Evolutionary conservation across 2,888 invertebrate genomes (phyloP).

Genomic region (Drosophila setosimentum): DNA sequence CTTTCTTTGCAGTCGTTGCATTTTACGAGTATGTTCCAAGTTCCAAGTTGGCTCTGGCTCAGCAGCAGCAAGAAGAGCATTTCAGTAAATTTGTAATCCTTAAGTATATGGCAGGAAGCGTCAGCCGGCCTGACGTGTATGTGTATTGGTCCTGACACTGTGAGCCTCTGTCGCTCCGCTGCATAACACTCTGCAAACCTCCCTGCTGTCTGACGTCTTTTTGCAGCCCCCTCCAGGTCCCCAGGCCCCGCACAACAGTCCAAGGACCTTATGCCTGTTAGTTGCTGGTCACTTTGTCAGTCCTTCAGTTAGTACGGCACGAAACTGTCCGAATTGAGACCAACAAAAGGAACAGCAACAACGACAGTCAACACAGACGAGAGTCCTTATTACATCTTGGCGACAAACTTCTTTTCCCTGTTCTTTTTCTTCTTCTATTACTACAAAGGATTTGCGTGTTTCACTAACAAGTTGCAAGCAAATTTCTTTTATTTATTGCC

Average conservation of each 20-base stretch:
- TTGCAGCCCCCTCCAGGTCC: neutral
- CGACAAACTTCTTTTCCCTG: slow-evolving; percentile 67
- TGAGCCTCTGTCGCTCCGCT: slow-evolving; percentile 39
- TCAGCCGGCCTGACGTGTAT: slow-evolving; percentile 65
- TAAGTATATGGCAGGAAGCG: slow-evolving; percentile 80
- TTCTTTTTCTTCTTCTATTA: slow-evolving; percentile 28
- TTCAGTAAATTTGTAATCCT: slow-evolving; percentile 82
- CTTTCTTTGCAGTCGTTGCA: slow-evolving; percentile 73
- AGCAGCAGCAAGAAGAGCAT: slow-evolving; percentile 64
- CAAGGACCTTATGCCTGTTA: slow-evolving; percentile 27
- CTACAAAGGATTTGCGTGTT: slow-evolving; percentile 66
- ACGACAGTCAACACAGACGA: slow-evolving; percentile 41
- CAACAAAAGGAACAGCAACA: slow-evolving; percentile 24
- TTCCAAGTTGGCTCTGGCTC: slow-evolving; percentile 46
- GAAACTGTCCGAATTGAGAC: slow-evolving; percentile 31
- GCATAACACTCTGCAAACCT: slow-evolving; percentile 57
- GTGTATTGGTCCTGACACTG: slow-evolving; percentile 19
- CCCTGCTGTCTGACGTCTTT: slow-evolving; percentile 30
- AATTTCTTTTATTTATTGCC: slow-evolving; percentile 47
- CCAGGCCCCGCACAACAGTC: slow-evolving; percentile 3
- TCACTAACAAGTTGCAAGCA: slow-evolving; percentile 61
- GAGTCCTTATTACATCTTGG: slow-evolving; percentile 74
- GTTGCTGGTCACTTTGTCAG: slow-evolving; percentile 75
- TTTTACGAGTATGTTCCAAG: slow-evolving; percentile 76
- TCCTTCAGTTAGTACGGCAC: slow-evolving; percentile 38